Conservation (phyloP, 2,797 vertebrate species). For the Hypotaenidia philippensis region DNA sequence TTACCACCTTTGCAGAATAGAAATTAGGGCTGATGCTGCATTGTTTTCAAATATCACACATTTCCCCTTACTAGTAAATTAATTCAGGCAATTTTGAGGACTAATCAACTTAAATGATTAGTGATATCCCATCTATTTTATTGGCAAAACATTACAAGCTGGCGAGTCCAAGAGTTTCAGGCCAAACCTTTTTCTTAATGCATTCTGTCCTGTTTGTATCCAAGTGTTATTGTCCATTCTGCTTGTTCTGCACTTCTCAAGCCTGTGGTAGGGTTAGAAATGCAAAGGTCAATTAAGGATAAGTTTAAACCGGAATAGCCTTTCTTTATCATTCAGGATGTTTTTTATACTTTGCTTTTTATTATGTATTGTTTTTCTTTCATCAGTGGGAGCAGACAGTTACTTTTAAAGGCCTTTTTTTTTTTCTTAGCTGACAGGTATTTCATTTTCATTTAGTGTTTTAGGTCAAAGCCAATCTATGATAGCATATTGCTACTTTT, state of each 20-base stretch:
- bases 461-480: background rate
- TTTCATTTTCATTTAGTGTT: background rate
- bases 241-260: conserved; percentile 17
- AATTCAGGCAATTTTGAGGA: background rate
- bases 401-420: background rate
- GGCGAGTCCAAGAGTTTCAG: background rate
- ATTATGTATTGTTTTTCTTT: conserved; percentile 8
- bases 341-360: background rate
- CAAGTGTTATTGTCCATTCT: background rate
- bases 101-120: background rate
- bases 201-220: background rate
- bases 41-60: background rate
- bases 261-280: conserved; percentile 6
- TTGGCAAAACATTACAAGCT: conserved; percentile 15
- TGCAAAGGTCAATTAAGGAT: conserved; percentile 57
- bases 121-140: background rate
- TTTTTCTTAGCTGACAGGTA: background rate
- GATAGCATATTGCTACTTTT: background rate
- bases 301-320: background rate
- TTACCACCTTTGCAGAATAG: background rate
- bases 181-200: conserved; percentile 34
- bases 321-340: background rate
- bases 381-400: background rate
- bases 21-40: background rate
- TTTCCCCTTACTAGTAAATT: background rate